Evolutionary conservation across 1,140 invertebrate genomes (phyloP).

Genomic region (Rhysida immarginata): DNA sequence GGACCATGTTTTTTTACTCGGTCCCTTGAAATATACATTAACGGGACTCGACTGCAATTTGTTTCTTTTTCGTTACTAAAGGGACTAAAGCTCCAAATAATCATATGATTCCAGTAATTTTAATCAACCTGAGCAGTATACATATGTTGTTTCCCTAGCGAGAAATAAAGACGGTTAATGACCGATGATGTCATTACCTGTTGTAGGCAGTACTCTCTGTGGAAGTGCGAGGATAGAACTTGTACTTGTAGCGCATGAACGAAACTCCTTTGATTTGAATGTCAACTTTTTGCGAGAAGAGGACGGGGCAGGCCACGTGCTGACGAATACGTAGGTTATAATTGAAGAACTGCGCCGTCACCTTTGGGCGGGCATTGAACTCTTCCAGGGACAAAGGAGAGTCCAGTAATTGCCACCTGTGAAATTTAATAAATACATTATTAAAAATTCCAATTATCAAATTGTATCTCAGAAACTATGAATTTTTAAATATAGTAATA

Average conservation of each 20-base stretch:
- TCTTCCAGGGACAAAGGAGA: slow-evolving; percentile 33
- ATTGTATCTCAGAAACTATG: not conserved
- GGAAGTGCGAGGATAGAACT: slow-evolving; percentile 16
- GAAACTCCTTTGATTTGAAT: not conserved
- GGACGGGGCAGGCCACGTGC: not conserved
- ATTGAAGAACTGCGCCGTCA: slow-evolving; percentile 27
- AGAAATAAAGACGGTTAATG: no score
- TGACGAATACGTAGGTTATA: slow-evolving; percentile 17
- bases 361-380: slow-evolving; percentile 34
- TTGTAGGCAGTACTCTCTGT: not conserved
- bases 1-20: no score
- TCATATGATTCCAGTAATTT: no score
- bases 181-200: no score
- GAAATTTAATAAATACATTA: not conserved
- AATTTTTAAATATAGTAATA: not conserved
- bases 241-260: slow-evolving; percentile 20
- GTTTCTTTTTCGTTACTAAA: no score
- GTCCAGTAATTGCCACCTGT: slow-evolving; percentile 38
- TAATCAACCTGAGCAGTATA: no score
- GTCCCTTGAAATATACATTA: no score
- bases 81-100: no score
- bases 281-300: not conserved
- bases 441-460: not conserved
- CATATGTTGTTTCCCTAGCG: no score
- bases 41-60: no score